Base-by-base conservation (phyloP, 2,113 vertebrate genomes). In the Dromas ardeola region DNA sequence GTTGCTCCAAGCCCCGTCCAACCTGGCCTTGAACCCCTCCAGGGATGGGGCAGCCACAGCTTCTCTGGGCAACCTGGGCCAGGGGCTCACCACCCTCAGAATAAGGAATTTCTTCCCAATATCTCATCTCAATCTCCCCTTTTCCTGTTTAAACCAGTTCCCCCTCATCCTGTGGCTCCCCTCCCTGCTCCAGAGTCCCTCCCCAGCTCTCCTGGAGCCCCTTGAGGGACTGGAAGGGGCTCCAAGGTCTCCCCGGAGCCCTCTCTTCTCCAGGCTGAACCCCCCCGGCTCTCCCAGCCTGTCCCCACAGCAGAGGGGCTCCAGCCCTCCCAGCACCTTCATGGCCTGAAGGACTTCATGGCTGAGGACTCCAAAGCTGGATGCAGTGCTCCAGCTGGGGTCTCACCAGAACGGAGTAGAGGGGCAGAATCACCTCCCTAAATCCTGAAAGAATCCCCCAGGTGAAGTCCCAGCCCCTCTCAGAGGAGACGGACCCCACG, bases 401-500 rank as follows among this genome's bases (percentile, higher is more conserved):
- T 40, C 36, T 27, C 61, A 18, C 61, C 61, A 40, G 61, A 40
- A 16, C 3, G 0, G 59, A 62, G 36, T 4, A 62, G n/a, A 8
- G 25, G 61, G 25, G 36, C 11, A 62, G 36, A 40, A 29, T 29
- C n/a, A 38, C n/a, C n/a, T 61, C 59, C 59, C n/a, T 61, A 38
- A 61, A 61, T 17, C 30, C 43, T n/a, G 32, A 40, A 14, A 62
- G 78, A 92, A 32, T 2, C 8, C 50, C 63, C 18, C 15, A 11
- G 15, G 34, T 0, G 9, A 50, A 16, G 15, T 7, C 55, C 55
- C 32, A 50, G 38, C 1, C 9, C 22, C 30, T 58, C 40, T 8
- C 1, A 0, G 43, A 38, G 27, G 34, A 53, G 63, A n/a, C 11
- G 2, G 29, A 23, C 23, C 21, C 49, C 3, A 0, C 1, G 1